Evolutionary conservation across 2,113 vertebrate species (phyloP).

Genomic region (Salvelinus namaycush): DNA sequence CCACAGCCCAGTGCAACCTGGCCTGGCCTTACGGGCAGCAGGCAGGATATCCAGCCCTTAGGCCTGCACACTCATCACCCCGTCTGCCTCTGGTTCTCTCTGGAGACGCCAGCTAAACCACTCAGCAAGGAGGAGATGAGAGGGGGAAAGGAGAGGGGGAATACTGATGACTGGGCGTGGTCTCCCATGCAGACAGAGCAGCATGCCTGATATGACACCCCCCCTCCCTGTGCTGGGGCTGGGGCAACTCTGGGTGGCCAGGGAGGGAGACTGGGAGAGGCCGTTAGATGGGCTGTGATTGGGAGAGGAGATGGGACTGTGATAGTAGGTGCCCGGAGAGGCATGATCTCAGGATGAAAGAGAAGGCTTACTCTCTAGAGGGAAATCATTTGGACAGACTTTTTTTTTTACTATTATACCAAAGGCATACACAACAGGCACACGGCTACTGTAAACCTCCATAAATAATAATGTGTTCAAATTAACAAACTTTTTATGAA

Average conservation of each 20-base stretch:
- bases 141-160: neutral
- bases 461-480: no score
- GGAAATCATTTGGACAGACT: neutral
- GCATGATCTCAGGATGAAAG: conserved; percentile 6
- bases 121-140: conserved; percentile 19
- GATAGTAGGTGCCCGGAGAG: neutral
- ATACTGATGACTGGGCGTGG: conserved; percentile 40
- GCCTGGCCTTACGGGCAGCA: conserved; percentile 53
- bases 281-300: conserved; percentile 2
- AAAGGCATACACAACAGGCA: no score
- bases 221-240: neutral
- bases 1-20: conserved; percentile 27
- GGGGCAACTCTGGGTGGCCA: neutral
- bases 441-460: no score
- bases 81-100: conserved; percentile 58
- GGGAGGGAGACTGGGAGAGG: no score
- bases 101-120: conserved; percentile 59
- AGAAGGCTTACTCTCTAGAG: neutral
- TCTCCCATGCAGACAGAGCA: conserved; percentile 43
- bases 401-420: no score
- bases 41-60: conserved; percentile 57
- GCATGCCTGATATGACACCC: conserved; percentile 12
- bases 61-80: conserved; percentile 72
- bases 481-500: no score
- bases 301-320: conserved; percentile 1